Evolutionary conservation across 1,140 invertebrate genomes (phyloP), one percentile per base, ranked within the genome.

Genomic region (Nebria ingens): DNA sequence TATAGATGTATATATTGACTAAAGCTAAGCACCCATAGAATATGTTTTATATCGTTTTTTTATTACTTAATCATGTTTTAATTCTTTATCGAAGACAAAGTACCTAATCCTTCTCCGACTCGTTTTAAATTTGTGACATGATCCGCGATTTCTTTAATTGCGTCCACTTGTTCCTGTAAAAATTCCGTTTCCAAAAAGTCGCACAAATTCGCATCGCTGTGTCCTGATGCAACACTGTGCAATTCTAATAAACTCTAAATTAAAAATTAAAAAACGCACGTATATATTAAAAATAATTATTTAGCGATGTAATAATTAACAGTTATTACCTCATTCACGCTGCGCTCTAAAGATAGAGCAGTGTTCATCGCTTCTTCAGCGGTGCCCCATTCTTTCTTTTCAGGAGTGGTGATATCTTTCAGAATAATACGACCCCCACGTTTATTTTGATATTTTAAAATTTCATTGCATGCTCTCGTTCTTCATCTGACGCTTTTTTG

Each of bases 361-460:
- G 78, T 74, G 40, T 69, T 64, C 75, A 92, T 83, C 0, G 87
- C 86, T 9, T 85, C 81, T 61, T 83, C 68, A 0, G 78, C 78
- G 29, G 74, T 77, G 0, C 73, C 73, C 81, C 86, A 91, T 40
- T 82, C 76, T 53, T 76, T 71, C 49, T 75, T 68, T 9, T 74
- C 70, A 2, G 88, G 87, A 49, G 78, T 76, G 56, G 79, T 68
- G 19, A 88, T 76, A 22, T 68, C 67, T 19, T 61, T 65, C 6
- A 84, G 65, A 21, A 69, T 57, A 22, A 91, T 76, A 11, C 74
- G 70, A 1, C 91, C 91, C 2, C 91, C 91, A 21, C 91, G 73
- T 63, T 84, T 82, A 68, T 91, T 92, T 71, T 88, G 80, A 66
- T 91, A 93, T 50, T 79, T 78, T 76, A 93, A 85, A 86, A 72